Conservation (phyloP, 2,113 vertebrate genomes). For the Galeopterus variegatus region DNA sequence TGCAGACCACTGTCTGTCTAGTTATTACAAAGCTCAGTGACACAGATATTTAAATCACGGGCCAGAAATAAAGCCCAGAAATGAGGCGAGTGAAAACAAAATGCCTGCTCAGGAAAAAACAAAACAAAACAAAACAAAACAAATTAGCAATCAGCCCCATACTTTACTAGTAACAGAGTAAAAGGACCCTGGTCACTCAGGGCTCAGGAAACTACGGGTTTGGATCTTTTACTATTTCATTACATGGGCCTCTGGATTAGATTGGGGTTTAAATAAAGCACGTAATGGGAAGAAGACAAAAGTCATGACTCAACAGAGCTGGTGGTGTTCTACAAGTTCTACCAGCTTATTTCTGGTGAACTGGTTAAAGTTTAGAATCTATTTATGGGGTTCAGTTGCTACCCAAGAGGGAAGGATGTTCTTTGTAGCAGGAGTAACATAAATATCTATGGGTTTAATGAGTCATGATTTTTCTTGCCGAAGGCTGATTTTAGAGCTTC, state of each 20-base stretch:
- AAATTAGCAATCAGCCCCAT: neutral
- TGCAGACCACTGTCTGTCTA: neutral
- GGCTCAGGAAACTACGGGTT: neutral
- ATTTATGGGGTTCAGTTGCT: slow-evolving; percentile 52
- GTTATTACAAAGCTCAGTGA: neutral
- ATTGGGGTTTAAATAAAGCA: slow-evolving; percentile 24
- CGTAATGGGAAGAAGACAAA: neutral
- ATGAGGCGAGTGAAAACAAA: neutral
- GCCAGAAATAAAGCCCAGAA: neutral
- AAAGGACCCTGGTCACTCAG: neutral
- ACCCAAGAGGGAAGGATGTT: slow-evolving; percentile 51
- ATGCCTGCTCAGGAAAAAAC: neutral
- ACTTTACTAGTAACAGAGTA: neutral
- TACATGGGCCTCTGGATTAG: neutral
- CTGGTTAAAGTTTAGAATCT: slow-evolving; percentile 34
- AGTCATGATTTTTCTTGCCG: slow-evolving; percentile 38
- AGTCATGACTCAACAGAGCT: neutral
- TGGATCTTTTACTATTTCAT: neutral
- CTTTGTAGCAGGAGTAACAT: slow-evolving; percentile 56
- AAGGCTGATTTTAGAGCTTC: slow-evolving; percentile 15
- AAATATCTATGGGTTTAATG: slow-evolving; percentile 65
- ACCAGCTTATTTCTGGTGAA: slow-evolving; percentile 56
- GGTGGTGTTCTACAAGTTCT: neutral
- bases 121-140: neutral
- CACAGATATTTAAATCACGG: neutral